phyloP scores from a whole-genome alignment of 1,140 invertebrate species.

The Drosophila pectinifera region DNA sequence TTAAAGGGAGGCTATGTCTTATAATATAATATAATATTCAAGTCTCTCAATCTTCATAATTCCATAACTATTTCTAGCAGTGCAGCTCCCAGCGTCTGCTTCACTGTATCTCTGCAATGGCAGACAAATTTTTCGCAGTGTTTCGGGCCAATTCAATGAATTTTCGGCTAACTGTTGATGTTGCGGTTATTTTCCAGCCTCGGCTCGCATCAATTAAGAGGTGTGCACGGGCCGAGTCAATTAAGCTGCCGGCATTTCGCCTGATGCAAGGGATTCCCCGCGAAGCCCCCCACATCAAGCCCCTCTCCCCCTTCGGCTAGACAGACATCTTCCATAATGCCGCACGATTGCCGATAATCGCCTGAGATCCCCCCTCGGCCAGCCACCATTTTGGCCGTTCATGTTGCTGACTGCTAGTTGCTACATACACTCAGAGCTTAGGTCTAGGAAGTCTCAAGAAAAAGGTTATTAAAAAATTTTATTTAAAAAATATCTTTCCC shows the following conservation, averaged over 20 bases:
- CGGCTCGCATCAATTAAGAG: constrained; percentile 70
- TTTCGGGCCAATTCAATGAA: constrained; percentile 51
- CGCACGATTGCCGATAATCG: constrained; percentile 57
- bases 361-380: background rate
- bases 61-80: background rate
- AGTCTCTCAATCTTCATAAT: no score
- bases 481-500: no score
- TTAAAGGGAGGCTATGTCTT: no score
- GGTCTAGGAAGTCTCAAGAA: no score
- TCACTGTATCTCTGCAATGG: constrained; percentile 12
- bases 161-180: constrained; percentile 76
- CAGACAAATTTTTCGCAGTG: constrained; percentile 45
- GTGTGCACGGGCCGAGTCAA: constrained; percentile 67
- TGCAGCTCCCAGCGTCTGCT: constrained; percentile 7
- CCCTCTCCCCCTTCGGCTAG: constrained; percentile 19
- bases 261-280: constrained; percentile 12
- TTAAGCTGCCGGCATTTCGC: constrained; percentile 54
- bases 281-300: background rate
- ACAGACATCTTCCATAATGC: constrained; percentile 67
- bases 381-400: constrained; percentile 50
- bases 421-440: background rate
- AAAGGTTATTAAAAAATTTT: no score
- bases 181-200: constrained; percentile 56
- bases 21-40: no score
- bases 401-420: constrained; percentile 23